Conservation (phyloP, 2,113 vertebrate species). For the Sinosuthora webbiana region DNA sequence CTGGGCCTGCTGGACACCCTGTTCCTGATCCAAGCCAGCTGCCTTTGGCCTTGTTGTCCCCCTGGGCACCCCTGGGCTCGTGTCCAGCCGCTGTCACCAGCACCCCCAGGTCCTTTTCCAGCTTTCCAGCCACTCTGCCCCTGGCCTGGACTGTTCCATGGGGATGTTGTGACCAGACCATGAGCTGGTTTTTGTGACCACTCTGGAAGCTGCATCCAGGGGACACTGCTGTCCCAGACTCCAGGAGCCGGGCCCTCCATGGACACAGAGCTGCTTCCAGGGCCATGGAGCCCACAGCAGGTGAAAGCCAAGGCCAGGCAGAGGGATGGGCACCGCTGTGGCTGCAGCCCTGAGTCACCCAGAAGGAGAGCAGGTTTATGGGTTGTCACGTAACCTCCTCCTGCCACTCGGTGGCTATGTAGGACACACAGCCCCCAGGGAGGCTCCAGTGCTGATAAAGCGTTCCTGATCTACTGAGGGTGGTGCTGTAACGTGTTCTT, state of each 20-base stretch:
- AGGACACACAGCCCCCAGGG: neutral
- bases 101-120: neutral
- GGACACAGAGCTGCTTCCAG: accelerated
- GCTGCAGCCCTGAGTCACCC: neutral
- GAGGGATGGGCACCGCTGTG: accelerated
- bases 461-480: neutral
- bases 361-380: neutral
- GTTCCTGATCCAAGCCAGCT: neutral
- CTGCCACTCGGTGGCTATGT: neutral
- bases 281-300: accelerated
- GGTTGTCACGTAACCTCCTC: neutral
- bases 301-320: neutral
- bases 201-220: neutral
- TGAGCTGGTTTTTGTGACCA: neutral
- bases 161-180: too few relatives aligned
- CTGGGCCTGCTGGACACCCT: neutral
- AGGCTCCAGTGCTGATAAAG: neutral
- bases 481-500: neutral
- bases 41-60: neutral
- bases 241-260: accelerated
- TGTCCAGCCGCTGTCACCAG: neutral
- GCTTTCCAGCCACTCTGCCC: neutral
- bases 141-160: neutral
- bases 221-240: neutral
- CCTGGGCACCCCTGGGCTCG: neutral